These are phyloP conservation scores for Crocidura indochinensis DNA, from an alignment of 2,797 vertebrate genomes.

Conservation along the genomic window DNA sequence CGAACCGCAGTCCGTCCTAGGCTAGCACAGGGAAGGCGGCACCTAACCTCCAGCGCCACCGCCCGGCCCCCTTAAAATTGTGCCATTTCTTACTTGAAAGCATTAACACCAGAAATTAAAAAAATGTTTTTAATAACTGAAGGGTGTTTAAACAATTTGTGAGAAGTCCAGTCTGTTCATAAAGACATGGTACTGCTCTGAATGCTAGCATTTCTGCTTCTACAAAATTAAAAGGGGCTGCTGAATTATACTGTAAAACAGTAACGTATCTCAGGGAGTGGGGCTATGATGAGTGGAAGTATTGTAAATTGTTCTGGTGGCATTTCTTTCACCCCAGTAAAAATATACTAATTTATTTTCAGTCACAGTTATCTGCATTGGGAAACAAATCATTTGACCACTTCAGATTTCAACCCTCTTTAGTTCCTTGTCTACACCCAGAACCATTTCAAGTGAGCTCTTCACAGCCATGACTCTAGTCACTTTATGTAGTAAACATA, in stretches of 20 bases:
- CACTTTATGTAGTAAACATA: background rate
- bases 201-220: background rate
- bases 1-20: too few relatives aligned
- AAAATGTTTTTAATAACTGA: background rate
- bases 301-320: background rate
- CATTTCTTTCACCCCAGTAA: background rate
- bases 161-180: background rate
- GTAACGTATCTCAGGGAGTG: background rate
- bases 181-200: background rate
- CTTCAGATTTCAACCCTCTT: background rate
- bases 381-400: background rate
- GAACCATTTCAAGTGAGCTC: background rate
- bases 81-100: conserved; percentile 15
- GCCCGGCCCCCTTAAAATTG: too few relatives aligned
- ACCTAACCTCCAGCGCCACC: too few relatives aligned
- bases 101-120: background rate
- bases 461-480: conserved; percentile 4
- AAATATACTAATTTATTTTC: conserved; percentile 20
- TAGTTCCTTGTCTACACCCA: background rate
- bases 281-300: background rate
- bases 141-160: background rate
- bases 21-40: too few relatives aligned
- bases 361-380: conserved; percentile 14
- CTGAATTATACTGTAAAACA: background rate
- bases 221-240: background rate